A percentile compares a stretch with the other conserved stretches of the same genome.
phyloP scores from a whole-genome alignment of 2,888 invertebrate species.

The Ceramica pisi region DNA sequence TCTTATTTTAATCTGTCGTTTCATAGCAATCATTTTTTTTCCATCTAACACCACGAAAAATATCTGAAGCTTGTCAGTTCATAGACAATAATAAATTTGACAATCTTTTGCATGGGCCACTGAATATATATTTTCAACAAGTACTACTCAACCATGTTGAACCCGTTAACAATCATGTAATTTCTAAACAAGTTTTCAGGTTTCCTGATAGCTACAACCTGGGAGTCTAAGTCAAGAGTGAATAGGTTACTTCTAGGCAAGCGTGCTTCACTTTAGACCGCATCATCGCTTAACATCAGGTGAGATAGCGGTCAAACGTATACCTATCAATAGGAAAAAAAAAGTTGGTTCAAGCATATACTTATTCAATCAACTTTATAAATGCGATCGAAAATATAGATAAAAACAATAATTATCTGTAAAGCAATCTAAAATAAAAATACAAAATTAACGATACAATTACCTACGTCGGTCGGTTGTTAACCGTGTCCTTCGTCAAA shows the following conservation, averaged over 20 bases:
- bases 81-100: background rate
- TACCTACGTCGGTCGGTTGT: conserved; percentile 4
- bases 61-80: background rate
- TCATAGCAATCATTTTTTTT: no score
- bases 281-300: no score
- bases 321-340: no score
- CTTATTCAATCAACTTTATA: conserved; percentile 15
- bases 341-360: no score
- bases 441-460: conserved; percentile 33
- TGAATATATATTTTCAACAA: background rate
- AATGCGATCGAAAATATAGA: conserved; percentile 38
- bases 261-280: no score
- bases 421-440: conserved; percentile 32
- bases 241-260: no score
- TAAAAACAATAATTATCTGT: conserved; percentile 19
- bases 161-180: background rate
- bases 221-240: no score
- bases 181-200: background rate
- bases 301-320: no score
- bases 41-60: background rate
- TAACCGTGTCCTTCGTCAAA: conserved; percentile 38
- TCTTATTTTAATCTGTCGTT: background rate
- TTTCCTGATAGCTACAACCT: no score
- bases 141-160: conserved; percentile 7
- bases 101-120: background rate